phyloP scores from a whole-genome alignment of 2,888 invertebrate species.

The Petrolisthes cinctipes region DNA sequence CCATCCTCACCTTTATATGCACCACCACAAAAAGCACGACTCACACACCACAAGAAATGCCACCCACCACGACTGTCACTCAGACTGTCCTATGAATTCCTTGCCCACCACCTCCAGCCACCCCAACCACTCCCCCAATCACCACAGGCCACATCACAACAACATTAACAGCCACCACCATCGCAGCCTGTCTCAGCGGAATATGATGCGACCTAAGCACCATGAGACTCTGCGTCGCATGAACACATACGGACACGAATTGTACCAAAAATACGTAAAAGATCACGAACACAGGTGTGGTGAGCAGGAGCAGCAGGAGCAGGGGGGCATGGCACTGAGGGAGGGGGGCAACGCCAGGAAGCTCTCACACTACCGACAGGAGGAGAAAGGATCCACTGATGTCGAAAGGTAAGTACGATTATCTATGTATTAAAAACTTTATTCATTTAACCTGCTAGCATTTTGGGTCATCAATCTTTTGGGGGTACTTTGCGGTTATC shows the following conservation, averaged over 20 bases:
- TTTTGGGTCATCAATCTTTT: no score
- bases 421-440: not conserved
- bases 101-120: not conserved
- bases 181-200: conserved; percentile 36
- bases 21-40: conserved; percentile 42
- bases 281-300: conserved; percentile 36
- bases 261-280: conserved; percentile 39
- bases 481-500: no score
- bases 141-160: not conserved
- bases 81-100: not conserved
- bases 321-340: conserved; percentile 8
- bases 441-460: no score
- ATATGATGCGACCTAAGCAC: conserved; percentile 8
- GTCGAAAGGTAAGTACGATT: conserved; percentile 48
- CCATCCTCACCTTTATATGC: not conserved
- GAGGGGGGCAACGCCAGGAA: conserved; percentile 19
- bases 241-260: conserved; percentile 51
- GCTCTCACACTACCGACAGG: conserved; percentile 50
- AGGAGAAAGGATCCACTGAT: conserved; percentile 48
- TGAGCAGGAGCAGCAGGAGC: conserved; percentile 5
- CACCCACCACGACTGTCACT: conserved; percentile 16
- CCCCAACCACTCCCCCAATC: conserved; percentile 2
- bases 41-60: not conserved
- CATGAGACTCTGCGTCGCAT: conserved; percentile 38
- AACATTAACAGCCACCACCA: conserved; percentile 22